Base-by-base conservation (phyloP, 1,140 invertebrate species). In the Drosophila pandora region DNA sequence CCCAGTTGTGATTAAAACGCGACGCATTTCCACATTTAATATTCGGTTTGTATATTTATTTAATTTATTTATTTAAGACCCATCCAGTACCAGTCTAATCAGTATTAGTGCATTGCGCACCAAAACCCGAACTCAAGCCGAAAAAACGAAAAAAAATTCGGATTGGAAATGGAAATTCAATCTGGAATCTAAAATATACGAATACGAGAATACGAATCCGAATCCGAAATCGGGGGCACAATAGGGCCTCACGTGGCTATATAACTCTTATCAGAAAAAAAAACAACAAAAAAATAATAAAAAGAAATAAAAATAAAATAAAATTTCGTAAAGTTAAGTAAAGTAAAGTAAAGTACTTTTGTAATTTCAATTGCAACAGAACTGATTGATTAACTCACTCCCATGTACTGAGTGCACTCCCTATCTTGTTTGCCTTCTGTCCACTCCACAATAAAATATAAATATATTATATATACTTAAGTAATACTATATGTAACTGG, bases 331-430 rank as follows among this genome's bases (percentile, higher is more conserved):
- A 70, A 43, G 45, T 53, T 9, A 34, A 34, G 34, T 37, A 12
- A 37, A 37, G 34, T 4, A 3, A 37, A 37, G 34, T 37, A 12
- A 37, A 37, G 34, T 37, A 10, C 12, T 61, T 74, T 74, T 81
- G 47, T 53, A 58, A 49, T 78, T 62, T 59, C 79, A 62, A 59
- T 84, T 84, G 76, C 81, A 80, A 80, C 80, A 84, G 59, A 54
- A 39, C 53, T 37, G 34, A 61, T 76, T 76, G 73, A 60, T 76
- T 37, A 3, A 68, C 56, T 22, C 43, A 47, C 3, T 17, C 43
- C 43, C 43, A 9, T 28, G 25, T 28, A 28, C 17, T n/a, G 8
- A 2, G 3, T 8, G 9, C 13, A 22, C 10, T 43, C 50, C 41
- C 41, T 43, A 43, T 43, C 41, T 43, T 43, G 41, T 43, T 43